Evolutionary conservation across 1,140 invertebrate species (phyloP).

Genomic region (Atta texana): DNA sequence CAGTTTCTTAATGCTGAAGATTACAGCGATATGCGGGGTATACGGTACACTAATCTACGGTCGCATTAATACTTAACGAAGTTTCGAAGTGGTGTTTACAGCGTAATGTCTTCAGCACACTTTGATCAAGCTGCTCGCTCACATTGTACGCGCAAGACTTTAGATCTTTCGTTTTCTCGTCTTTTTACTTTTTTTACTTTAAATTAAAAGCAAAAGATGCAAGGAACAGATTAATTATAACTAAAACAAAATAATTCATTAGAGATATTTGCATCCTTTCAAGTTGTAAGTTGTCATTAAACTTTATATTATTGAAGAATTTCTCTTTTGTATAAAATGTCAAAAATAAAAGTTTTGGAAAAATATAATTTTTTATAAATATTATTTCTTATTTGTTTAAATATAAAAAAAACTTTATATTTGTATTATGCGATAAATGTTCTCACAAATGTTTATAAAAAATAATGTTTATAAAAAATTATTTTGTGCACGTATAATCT

Average conservation of each 20-base stretch:
- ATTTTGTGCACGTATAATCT: background rate
- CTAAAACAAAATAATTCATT: background rate
- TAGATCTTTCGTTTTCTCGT: background rate
- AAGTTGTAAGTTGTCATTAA: background rate
- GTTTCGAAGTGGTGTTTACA: slow-evolving; percentile 44
- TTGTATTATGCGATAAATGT: background rate
- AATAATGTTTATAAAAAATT: background rate
- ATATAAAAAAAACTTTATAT: too few species aligned
- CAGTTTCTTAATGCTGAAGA: slow-evolving; percentile 45
- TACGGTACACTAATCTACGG: slow-evolving; percentile 54
- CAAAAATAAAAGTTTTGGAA: background rate
- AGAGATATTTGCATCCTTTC: background rate
- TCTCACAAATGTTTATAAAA: background rate
- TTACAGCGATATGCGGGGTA: slow-evolving; percentile 30
- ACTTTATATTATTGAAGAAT: slow-evolving; percentile 17
- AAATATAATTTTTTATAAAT: background rate
- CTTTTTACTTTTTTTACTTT: background rate
- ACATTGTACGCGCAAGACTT: background rate
- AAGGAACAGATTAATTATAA: slow-evolving; percentile 3
- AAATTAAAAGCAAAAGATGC: background rate
- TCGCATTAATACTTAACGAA: slow-evolving; percentile 57
- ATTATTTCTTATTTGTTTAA: background rate
- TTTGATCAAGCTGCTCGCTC: slow-evolving; percentile 48
- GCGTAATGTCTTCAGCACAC: slow-evolving; percentile 41
- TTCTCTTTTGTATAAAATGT: background rate